Conservation (phyloP, 2,113 vertebrate genomes). For the Ia io region DNA sequence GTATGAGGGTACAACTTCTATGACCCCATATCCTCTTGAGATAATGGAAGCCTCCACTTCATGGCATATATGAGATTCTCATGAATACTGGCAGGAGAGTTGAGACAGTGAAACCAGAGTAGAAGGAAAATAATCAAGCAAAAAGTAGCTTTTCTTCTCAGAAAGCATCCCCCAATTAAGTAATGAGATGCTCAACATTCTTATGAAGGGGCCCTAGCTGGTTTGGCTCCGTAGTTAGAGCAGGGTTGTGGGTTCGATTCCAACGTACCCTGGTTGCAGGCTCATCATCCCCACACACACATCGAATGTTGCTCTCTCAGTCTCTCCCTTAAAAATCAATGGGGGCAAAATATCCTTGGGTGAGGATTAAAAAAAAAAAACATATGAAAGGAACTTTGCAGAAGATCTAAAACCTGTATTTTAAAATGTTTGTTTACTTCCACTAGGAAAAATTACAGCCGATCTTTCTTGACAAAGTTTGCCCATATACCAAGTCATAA, state of each 20-base stretch:
- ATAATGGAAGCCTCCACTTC: background rate
- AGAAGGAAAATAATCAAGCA: background rate
- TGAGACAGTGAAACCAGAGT: background rate
- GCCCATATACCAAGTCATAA: background rate
- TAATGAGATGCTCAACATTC: background rate
- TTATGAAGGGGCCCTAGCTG: no score
- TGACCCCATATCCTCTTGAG: background rate
- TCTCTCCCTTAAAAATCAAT: no score
- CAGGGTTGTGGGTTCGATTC: no score
- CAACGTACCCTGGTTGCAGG: no score
- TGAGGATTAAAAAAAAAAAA: background rate
- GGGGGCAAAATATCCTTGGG: no score
- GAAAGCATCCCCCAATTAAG: background rate
- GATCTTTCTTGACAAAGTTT: background rate
- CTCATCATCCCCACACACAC: no score
- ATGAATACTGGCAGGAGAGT: background rate
- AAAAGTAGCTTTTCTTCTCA: background rate
- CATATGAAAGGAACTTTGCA: background rate
- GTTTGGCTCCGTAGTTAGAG: no score
- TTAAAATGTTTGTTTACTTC: background rate
- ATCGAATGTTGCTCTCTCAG: no score
- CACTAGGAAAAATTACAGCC: background rate
- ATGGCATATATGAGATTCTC: background rate
- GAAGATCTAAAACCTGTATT: background rate
- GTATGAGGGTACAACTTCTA: background rate